Conservation (phyloP, 2,797 vertebrate genomes). For the Enteromius unitaeniatus region DNA sequence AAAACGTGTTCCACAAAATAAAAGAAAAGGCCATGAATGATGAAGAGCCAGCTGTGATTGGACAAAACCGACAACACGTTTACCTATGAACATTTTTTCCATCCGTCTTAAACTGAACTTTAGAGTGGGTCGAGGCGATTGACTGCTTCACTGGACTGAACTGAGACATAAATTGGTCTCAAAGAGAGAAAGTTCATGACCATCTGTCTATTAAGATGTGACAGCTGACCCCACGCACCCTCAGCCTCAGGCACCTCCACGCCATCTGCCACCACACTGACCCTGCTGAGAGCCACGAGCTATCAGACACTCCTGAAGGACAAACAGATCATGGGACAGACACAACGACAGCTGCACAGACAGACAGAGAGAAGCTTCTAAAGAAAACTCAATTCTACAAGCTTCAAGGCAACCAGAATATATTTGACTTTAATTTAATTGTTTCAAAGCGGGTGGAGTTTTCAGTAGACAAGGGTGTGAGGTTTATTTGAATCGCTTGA, state of each 20-base stretch:
- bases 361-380: neutral
- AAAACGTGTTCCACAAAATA: neutral
- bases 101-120: conserved; percentile 10
- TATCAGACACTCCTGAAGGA: conserved; percentile 40
- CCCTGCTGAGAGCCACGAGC: conserved; percentile 53
- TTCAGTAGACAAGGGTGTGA: neutral
- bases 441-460: neutral
- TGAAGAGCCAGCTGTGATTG: neutral
- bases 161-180: conserved; percentile 44
- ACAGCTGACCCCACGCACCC: conserved; percentile 55
- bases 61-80: neutral
- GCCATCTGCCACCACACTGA: conserved; percentile 56
- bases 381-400: neutral
- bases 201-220: conserved; percentile 58
- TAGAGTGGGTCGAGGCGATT: neutral
- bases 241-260: conserved; percentile 26
- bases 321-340: conserved; percentile 24
- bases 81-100: neutral
- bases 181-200: conserved; percentile 51
- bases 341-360: conserved; percentile 11
- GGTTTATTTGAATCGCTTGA: neutral
- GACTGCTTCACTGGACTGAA: conserved; percentile 29
- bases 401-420: neutral
- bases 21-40: neutral
- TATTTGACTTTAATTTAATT: neutral